Conservation (phyloP, 2,888 invertebrate genomes). For the Cerastoderma edule region DNA sequence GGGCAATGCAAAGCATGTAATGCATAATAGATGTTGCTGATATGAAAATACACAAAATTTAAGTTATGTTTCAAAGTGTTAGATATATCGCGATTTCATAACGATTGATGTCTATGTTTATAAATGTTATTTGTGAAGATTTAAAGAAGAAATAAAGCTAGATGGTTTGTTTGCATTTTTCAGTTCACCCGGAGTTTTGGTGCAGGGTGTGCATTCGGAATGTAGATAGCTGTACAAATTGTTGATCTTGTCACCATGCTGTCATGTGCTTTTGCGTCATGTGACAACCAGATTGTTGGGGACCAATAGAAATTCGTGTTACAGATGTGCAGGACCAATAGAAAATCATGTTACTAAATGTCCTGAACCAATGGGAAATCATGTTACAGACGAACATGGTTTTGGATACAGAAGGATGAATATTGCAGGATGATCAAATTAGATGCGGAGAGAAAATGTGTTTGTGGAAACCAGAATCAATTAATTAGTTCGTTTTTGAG, state of each 20-base stretch:
- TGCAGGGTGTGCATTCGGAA: conserved; percentile 56
- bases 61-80: too few species aligned
- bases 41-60: too few species aligned
- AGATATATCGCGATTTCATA: too few species aligned
- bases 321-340: conserved; percentile 10
- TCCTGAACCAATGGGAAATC: conserved; percentile 19
- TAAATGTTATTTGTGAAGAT: too few species aligned
- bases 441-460: conserved; percentile 7
- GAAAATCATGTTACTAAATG: conserved; percentile 10
- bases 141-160: too few species aligned
- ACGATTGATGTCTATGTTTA: too few species aligned
- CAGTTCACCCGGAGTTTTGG: conserved; percentile 41
- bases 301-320: conserved; percentile 22
- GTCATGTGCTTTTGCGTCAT: conserved; percentile 43
- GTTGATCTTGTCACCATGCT: conserved; percentile 26
- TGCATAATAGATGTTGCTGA: too few species aligned
- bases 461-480: conserved; percentile 9
- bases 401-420: background rate
- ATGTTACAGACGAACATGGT: conserved; percentile 9
- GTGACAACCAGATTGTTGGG: conserved; percentile 7
- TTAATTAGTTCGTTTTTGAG: background rate
- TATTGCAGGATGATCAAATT: background rate
- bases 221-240: conserved; percentile 56
- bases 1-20: too few species aligned
- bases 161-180: conserved; percentile 37